A percentile compares a stretch with the other conserved stretches of the same genome.
phyloP scores from a whole-genome alignment of 53 echinoderm and acorn worm genomes.

The Echinometra lucunter region DNA sequence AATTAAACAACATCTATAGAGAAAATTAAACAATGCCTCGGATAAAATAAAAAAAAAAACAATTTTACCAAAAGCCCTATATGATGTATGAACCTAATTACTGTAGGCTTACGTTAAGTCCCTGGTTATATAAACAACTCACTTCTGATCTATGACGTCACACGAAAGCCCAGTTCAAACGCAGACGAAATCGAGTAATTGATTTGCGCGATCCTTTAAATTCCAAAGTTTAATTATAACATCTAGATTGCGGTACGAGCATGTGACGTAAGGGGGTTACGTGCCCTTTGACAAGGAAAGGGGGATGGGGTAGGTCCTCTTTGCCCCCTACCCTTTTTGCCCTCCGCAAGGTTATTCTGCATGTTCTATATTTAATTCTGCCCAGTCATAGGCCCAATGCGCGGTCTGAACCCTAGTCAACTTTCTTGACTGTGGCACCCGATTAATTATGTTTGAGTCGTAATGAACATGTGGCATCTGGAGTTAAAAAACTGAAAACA shows the following conservation, averaged over 20 bases:
- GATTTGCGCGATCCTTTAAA: neutral
- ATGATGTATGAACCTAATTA: no score
- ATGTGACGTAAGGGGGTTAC: neutral
- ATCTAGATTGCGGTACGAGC: neutral
- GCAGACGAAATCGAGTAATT: neutral
- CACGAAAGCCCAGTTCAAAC: neutral
- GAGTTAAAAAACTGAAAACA: conserved; percentile 3
- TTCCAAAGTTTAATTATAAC: neutral
- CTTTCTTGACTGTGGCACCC: conserved; percentile 30
- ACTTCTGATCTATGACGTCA: neutral
- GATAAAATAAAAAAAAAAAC: no score
- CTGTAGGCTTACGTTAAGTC: no score
- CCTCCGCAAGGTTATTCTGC: neutral
- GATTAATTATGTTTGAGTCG: conserved; percentile 6
- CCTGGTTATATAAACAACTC: neutral
- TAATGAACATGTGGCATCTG: conserved; percentile 24
- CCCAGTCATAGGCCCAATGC: neutral
- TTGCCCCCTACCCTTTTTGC: neutral
- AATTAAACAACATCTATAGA: no score
- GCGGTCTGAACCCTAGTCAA: conserved; percentile 28
- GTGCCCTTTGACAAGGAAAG: neutral
- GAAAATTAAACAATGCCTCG: no score
- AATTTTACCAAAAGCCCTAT: no score
- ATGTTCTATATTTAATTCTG: conserved; percentile 46
- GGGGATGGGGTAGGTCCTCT: neutral